phyloP scores from a whole-genome alignment of 2,113 vertebrate species.

The Furnarius figulus region DNA sequence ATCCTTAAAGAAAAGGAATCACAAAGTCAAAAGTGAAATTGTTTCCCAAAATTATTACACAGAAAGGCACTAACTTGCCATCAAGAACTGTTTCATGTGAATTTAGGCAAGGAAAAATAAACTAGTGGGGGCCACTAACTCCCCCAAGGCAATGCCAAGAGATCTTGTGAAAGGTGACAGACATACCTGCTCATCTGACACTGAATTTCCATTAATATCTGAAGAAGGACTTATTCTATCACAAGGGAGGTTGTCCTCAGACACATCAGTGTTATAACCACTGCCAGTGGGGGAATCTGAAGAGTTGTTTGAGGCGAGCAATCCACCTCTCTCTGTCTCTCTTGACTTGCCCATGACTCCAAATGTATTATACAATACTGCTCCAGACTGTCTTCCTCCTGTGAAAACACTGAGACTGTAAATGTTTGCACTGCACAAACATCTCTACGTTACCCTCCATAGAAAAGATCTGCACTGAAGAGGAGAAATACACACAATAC shows the following conservation, averaged over 20 bases:
- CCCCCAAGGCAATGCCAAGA: background rate
- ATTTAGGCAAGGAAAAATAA: background rate
- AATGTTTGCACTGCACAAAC: background rate
- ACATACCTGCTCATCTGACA: conserved; percentile 93
- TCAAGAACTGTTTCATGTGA: background rate
- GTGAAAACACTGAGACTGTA: background rate
- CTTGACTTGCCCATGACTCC: conserved; percentile 87
- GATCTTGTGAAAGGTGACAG: background rate
- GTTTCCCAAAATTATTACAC: background rate
- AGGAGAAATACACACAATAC: background rate
- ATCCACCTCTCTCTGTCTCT: conserved; percentile 77
- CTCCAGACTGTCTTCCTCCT: conserved; percentile 92
- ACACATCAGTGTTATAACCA: conserved; percentile 96
- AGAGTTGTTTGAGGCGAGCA: conserved; percentile 91
- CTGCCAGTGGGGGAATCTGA: conserved; percentile 96
- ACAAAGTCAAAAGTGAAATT: background rate
- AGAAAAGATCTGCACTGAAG: background rate
- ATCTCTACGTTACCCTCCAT: rapidly evolving
- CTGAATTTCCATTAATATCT: conserved; percentile 88
- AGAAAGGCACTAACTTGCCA: background rate
- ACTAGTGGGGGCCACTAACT: background rate
- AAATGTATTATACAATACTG: conserved; percentile 89
- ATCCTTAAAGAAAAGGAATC: conserved; percentile 76
- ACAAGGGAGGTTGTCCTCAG: conserved; percentile 91
- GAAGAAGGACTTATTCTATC: conserved; percentile 86